Evolutionary conservation across 2,888 invertebrate species (phyloP).

Genomic region (Sphinx pinastri): DNA sequence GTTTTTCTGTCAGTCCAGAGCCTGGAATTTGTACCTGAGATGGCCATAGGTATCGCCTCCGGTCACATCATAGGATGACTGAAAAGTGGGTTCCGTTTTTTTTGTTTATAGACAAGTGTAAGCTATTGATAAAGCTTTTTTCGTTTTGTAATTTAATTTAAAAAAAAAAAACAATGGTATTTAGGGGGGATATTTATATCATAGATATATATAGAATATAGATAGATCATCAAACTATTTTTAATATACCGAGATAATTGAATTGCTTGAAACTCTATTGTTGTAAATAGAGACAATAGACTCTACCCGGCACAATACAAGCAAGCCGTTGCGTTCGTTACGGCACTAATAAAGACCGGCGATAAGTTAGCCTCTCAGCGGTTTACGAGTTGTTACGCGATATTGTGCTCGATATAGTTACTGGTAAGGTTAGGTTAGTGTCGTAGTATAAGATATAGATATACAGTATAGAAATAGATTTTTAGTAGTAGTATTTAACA

Average conservation of each 20-base stretch:
- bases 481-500: background rate
- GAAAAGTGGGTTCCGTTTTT: background rate
- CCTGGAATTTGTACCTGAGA: background rate
- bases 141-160: too few species aligned
- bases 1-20: background rate
- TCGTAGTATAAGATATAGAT: background rate
- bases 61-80: background rate
- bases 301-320: background rate
- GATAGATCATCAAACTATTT: too few species aligned
- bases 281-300: background rate
- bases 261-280: too few species aligned
- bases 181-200: too few species aligned
- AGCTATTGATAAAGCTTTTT: too few species aligned
- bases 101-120: too few species aligned
- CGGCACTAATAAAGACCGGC: conserved; percentile 8
- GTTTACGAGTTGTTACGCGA: conserved; percentile 15
- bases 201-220: too few species aligned
- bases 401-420: conserved; percentile 10
- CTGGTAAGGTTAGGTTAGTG: background rate
- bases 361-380: conserved; percentile 7
- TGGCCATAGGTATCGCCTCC: background rate
- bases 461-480: background rate
- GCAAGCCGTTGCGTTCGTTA: background rate
- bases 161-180: too few species aligned
- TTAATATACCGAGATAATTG: too few species aligned